Conservation (phyloP, 2,797 vertebrate genomes). For the Pelodytes ibericus region DNA sequence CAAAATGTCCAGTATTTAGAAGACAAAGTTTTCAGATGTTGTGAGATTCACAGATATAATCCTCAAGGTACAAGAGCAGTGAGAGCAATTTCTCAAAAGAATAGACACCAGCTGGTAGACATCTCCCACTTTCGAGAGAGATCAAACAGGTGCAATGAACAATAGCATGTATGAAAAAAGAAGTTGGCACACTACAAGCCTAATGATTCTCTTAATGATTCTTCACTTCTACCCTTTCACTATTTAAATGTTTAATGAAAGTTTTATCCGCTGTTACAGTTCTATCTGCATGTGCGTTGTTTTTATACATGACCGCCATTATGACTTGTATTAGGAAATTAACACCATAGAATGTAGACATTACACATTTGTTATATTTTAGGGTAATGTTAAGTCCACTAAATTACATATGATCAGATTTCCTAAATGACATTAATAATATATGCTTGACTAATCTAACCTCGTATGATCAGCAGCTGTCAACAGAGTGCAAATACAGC, state of each 20-base stretch:
- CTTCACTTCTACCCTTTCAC: constrained; percentile 40
- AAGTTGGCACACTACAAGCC: constrained; percentile 13
- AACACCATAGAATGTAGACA: too few species aligned
- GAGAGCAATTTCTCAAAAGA: background rate
- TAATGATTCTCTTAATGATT: constrained; percentile 34
- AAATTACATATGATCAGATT: too few species aligned
- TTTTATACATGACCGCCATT: too few species aligned
- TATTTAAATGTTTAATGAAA: constrained; percentile 47
- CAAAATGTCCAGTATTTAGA: background rate
- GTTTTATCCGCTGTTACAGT: background rate
- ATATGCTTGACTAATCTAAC: too few species aligned
- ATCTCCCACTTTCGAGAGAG: constrained; percentile 30
- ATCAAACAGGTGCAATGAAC: constrained; percentile 38
- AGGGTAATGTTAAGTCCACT: too few species aligned
- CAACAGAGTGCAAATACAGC: too few species aligned
- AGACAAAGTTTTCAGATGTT: background rate
- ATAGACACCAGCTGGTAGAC: constrained; percentile 39
- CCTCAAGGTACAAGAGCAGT: background rate
- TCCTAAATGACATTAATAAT: too few species aligned
- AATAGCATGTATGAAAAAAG: constrained; percentile 33
- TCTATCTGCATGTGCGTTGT: too few species aligned
- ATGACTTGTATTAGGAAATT: too few species aligned
- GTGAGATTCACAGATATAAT: background rate
- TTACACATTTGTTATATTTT: too few species aligned
- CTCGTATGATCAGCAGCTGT: too few species aligned